Evolutionary conservation across 2,113 vertebrate genomes (phyloP), one percentile per base, ranked within the genome.

Genomic region (Ageneiosus marmoratus): DNA sequence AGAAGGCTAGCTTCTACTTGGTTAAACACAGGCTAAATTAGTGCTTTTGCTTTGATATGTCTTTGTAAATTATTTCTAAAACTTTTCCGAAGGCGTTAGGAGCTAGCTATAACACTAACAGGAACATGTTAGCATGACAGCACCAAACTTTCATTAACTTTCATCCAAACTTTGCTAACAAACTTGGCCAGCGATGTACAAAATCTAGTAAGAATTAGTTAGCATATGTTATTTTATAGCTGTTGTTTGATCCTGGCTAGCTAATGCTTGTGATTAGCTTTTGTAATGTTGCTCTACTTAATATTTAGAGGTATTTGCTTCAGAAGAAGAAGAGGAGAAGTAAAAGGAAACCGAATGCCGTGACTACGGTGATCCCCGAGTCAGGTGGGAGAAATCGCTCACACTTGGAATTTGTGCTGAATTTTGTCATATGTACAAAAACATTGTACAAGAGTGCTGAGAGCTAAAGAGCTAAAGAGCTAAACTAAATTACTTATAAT

Each of bases 321-420:
- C n/a, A 82, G 62, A 79, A 51, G 46, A 73, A 72, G 12, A 72
- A 50, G 11, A 48, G 18, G n/a, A 29, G 18, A 53, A 74, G 11
- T 44, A 73, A 74, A 58, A 48, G 75, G 29, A 72, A 77, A 55
- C 50, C 58, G 34, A 67, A 69, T 10, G 27, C 10, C n/a, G 51
- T 81, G 69, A 34, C 27, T 1, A 81, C 80, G 0, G 22, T 37
- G 18, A 73, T 81, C 46, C 80, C 69, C 24, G 80, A 81, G 44
- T 48, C 69, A 81, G 80, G 80, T 81, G 20, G 56, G 37, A 60
- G 53, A 46, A 73, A 73, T 46, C 20, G 1, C 44, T 67, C 18
- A 18, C 0, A 1, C 16, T 65, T 8, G 10, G 13, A 18, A 7
- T 34, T 13, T 29, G 4, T 27, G 12, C 32, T 29, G 13, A 5